phyloP scores from a whole-genome alignment of 2,797 vertebrate species.

The Sphenodon punctatus region DNA sequence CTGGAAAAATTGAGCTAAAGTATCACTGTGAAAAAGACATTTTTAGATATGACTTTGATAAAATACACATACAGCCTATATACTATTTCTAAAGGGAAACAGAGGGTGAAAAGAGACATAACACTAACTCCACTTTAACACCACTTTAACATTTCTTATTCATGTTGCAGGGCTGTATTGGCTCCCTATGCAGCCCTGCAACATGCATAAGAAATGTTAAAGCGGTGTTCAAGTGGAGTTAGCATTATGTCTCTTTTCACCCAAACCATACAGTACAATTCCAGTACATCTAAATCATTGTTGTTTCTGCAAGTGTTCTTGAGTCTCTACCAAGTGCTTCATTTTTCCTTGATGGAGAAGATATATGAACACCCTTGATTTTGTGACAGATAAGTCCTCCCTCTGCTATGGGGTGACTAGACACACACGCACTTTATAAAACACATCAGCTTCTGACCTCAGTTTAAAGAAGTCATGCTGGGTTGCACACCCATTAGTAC shows the following conservation, averaged over 20 bases:
- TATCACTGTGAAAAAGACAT: neutral
- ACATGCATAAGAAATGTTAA: too few relatives aligned
- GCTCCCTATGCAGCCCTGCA: too few relatives aligned
- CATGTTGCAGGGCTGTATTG: too few relatives aligned
- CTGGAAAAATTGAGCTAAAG: conserved; percentile 20
- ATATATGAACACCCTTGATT: conserved; percentile 32
- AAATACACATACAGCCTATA: conserved; percentile 26
- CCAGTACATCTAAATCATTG: conserved; percentile 11
- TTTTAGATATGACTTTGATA: conserved; percentile 7
- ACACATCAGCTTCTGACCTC: neutral
- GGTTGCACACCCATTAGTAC: conserved; percentile 7
- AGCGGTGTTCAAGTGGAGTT: too few relatives aligned
- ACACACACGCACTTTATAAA: conserved; percentile 17
- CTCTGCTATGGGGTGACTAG: conserved; percentile 22
- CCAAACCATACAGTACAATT: conserved; percentile 25
- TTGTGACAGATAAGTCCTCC: conserved; percentile 20
- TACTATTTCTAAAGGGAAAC: neutral
- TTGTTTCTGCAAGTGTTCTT: conserved; percentile 53
- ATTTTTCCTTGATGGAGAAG: conserved; percentile 28
- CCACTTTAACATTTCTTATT: too few relatives aligned
- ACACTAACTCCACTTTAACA: too few relatives aligned
- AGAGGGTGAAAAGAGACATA: too few relatives aligned
- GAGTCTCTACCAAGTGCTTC: conserved; percentile 14
- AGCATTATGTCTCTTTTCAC: too few relatives aligned
- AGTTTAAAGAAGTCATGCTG: conserved; percentile 22